Base-by-base conservation (phyloP, 2,888 invertebrate species). In the Scaptomyza caliginosa region DNA sequence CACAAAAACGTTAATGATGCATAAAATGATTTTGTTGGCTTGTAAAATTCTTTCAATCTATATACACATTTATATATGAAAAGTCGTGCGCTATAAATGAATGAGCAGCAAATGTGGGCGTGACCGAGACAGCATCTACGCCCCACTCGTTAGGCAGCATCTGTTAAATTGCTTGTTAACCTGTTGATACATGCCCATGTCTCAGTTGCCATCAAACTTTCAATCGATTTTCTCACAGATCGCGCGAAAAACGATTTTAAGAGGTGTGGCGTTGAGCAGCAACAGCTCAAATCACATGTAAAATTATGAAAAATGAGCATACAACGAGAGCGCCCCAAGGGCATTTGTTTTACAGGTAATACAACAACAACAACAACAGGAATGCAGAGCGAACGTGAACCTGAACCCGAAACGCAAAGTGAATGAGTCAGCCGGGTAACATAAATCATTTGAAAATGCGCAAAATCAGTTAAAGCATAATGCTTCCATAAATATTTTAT, bases 1-100 rank as follows among this genome's bases (percentile, higher is more conserved):
- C 79, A 87, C 87, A 82, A 79, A 85, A 85, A 79, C 83, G 79
- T 87, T 87, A 83, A 83, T 83, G 83, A 83, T 87, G 83, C 83
- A 79, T 69, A 78, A 83, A 83, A 83, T 83, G 68, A 87, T 87
- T 83, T 85, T 83, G 87, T 85, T 83, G 85, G 86, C 87, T 82
- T 87, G 79, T 79, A 77, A 85, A 85, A 87, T 77, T 87, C 60
- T 66, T 72, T 70, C 71, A 48, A 74, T 67, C 7, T n/a, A 32
- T 19, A 40, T 32, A 24, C 23, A 46, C 11, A 19, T 19, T 11
- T 21, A 49, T 46, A 64, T 48, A 63, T 57, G 50, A 68, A 68
- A 79, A 74, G 68, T 80, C 74, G 34, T 26, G 24, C 21, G 63
- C 62, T 62, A 80, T 83, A 86, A 86, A 86, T 84, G 81, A 82